phyloP scores from a whole-genome alignment of 2,113 vertebrate species.

The Phalacrocorax pelagicus region DNA sequence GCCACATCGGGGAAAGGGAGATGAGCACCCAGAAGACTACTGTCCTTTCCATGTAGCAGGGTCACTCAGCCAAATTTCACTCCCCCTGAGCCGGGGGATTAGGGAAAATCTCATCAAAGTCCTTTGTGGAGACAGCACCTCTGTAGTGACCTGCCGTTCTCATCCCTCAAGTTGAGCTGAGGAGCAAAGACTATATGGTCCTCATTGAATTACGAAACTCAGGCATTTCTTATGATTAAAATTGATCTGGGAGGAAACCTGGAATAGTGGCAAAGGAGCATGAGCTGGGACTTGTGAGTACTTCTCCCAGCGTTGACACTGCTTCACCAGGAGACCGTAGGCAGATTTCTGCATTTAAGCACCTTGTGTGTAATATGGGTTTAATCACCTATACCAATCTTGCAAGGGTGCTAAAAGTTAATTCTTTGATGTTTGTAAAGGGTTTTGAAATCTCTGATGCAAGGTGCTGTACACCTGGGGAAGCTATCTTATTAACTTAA shows the following conservation, averaged over 20 bases:
- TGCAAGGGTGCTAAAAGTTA: not conserved
- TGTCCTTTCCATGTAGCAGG: not conserved
- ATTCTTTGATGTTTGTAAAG: not conserved
- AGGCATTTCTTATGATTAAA: not conserved
- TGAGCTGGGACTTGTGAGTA: not conserved
- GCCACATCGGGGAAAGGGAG: not conserved
- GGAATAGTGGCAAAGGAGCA: not conserved
- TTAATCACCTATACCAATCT: not conserved
- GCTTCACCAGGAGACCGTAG: not conserved
- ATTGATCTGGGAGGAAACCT: not conserved
- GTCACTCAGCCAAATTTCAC: not conserved
- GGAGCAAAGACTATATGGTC: not conserved
- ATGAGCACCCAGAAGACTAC: rapidly evolving
- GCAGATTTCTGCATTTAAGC: not conserved
- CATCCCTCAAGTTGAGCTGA: not conserved
- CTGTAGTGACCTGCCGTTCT: not conserved
- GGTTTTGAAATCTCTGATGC: not conserved
- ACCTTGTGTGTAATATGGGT: not conserved
- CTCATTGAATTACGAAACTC: not conserved
- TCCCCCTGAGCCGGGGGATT: not conserved
- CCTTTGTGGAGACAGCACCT: not conserved
- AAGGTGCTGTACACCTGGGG: not conserved
- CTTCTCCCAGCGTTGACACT: not conserved
- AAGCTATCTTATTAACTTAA: not conserved
- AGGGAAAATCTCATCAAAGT: constrained; percentile 20